A percentile compares a stretch with the other conserved stretches of the same genome.
phyloP scores from a whole-genome alignment of 2,888 invertebrate species.

The Tenodera sinensis region DNA sequence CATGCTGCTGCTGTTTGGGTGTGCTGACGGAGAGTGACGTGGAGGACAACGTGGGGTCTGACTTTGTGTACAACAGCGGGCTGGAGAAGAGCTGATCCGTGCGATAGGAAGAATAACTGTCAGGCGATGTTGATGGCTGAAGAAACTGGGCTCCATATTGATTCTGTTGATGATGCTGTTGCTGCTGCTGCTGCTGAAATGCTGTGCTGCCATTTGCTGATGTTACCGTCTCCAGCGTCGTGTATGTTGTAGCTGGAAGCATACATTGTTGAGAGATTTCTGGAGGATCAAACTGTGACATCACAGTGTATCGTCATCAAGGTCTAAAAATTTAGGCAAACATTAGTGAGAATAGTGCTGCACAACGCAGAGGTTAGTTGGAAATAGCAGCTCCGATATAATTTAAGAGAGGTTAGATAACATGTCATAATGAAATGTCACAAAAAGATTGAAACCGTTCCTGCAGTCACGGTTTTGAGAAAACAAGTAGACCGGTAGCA shows the following conservation, averaged over 20 bases:
- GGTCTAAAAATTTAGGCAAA: too few relatives aligned
- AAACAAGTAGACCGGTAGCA: too few relatives aligned
- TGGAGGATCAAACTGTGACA: background rate
- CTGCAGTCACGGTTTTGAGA: too few relatives aligned
- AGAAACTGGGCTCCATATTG: background rate
- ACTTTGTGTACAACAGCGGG: conserved; percentile 55
- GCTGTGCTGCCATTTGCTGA: background rate
- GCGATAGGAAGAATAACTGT: conserved; percentile 44
- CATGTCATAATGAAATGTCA: too few relatives aligned
- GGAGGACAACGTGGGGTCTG: conserved; percentile 64
- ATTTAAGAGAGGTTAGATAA: too few relatives aligned
- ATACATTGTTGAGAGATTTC: conserved; percentile 34
- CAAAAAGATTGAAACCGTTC: too few relatives aligned
- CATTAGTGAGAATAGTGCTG: too few relatives aligned
- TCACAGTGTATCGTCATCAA: too few relatives aligned
- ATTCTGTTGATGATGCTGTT: background rate
- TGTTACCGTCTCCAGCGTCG: conserved; percentile 59
- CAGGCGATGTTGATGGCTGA: conserved; percentile 39
- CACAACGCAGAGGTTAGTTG: too few relatives aligned
- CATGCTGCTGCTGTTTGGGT: conserved; percentile 50
- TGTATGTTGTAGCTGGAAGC: conserved; percentile 49
- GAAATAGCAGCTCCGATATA: too few relatives aligned
- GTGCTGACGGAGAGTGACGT: conserved; percentile 48
- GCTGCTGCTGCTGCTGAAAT: background rate
- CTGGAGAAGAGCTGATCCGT: conserved; percentile 41